phyloP scores from a whole-genome alignment of 2,113 vertebrate genomes.

The Gorsachius goisagi region DNA sequence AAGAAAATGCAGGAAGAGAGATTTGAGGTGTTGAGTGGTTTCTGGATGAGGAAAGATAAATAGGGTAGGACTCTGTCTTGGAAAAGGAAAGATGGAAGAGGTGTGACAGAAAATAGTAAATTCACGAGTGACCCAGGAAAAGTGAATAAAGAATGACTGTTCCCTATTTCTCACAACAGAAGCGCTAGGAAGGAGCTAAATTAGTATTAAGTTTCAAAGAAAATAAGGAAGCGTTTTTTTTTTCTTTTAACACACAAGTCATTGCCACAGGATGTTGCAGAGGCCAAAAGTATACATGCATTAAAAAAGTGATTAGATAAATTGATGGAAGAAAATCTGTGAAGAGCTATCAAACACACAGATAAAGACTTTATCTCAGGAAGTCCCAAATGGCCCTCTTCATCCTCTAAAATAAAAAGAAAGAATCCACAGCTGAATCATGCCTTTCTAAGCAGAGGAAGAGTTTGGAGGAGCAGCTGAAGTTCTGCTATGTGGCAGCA shows the following conservation, averaged over 20 bases:
- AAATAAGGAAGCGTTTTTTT: not conserved
- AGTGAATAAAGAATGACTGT: not conserved
- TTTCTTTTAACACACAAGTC: not conserved
- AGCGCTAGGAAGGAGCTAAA: not conserved
- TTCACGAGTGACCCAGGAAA: not conserved
- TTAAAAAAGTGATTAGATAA: not conserved
- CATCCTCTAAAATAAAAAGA: not conserved
- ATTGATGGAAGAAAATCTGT: not conserved
- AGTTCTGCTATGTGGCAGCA: not conserved
- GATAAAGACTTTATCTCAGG: not conserved
- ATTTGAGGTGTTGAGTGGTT: not conserved
- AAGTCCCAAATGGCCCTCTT: not conserved
- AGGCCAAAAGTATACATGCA: not conserved
- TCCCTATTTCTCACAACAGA: not conserved
- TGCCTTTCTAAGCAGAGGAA: not conserved
- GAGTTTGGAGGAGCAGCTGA: not conserved
- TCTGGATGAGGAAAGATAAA: not conserved
- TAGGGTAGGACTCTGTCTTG: not conserved
- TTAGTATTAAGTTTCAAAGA: not conserved
- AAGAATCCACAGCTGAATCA: not conserved
- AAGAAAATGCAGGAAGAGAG: not conserved
- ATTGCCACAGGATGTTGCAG: not conserved
- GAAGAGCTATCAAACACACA: not conserved
- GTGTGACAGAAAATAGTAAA: not conserved
- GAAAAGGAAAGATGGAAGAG: not conserved